Evolutionary conservation across 2,888 invertebrate species (phyloP).

Genomic region (Volucella bombylans): DNA sequence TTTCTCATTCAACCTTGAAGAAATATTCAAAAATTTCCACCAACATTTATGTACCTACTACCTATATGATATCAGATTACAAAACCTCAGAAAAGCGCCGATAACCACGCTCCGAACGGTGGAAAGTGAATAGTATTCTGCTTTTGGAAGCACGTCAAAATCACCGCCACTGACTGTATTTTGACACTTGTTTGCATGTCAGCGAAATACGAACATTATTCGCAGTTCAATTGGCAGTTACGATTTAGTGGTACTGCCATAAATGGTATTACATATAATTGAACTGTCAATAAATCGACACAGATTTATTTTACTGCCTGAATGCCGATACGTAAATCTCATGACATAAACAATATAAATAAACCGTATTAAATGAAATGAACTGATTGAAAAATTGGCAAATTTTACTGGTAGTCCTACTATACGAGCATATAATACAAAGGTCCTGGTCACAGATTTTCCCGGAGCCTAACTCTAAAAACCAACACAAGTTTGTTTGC

Average conservation of each 20-base stretch:
- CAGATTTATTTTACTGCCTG: neutral
- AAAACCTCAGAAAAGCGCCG: too few relatives aligned
- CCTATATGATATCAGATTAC: too few relatives aligned
- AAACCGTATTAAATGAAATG: too few relatives aligned
- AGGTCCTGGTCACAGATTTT: too few relatives aligned
- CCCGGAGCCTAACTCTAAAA: constrained; percentile 1
- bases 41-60: too few relatives aligned
- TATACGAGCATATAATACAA: neutral
- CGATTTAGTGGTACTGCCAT: neutral
- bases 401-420: neutral
- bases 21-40: too few relatives aligned
- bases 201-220: constrained; percentile 3
- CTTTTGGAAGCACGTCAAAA: neutral
- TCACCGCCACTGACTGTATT: neutral
- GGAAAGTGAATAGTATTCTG: too few relatives aligned
- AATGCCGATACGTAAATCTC: neutral
- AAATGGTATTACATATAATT: constrained; percentile 5
- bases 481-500: constrained; percentile 33
- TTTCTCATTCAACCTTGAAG: too few relatives aligned
- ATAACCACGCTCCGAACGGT: too few relatives aligned
- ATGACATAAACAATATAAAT: neutral
- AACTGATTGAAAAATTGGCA: neutral
- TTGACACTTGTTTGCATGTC: constrained; percentile 44
- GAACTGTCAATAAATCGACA: constrained; percentile 26
- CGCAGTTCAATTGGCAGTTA: constrained; percentile 5